phyloP scores from a whole-genome alignment of 2,888 invertebrate species.

The Nymphalis c-album region DNA sequence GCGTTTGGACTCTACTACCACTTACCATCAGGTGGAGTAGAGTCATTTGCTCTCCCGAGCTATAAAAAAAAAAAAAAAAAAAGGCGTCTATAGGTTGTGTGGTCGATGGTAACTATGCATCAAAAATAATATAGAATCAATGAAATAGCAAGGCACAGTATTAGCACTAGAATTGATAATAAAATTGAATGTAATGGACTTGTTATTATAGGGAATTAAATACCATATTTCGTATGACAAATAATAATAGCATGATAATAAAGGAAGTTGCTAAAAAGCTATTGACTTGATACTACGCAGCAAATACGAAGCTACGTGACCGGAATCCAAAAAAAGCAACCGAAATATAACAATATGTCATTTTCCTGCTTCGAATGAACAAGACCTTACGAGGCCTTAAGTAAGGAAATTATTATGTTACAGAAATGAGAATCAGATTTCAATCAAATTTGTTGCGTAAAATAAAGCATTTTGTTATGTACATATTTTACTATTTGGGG shows the following conservation, averaged over 20 bases:
- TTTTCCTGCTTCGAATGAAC: slow-evolving; percentile 31
- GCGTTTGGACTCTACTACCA: too few relatives aligned
- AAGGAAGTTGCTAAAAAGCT: slow-evolving; percentile 57
- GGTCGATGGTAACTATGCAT: too few relatives aligned
- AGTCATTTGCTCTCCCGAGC: too few relatives aligned
- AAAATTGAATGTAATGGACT: too few relatives aligned
- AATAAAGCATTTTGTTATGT: not conserved
- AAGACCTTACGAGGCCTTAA: not conserved
- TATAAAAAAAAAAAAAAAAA: too few relatives aligned
- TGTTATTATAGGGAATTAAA: too few relatives aligned
- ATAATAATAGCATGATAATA: slow-evolving; percentile 37
- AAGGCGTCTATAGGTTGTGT: too few relatives aligned
- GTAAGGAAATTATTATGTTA: slow-evolving; percentile 5
- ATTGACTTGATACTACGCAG: slow-evolving; percentile 44
- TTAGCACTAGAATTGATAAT: too few relatives aligned
- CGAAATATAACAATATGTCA: slow-evolving; percentile 46
- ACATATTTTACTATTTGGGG: not conserved
- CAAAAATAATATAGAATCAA: too few relatives aligned
- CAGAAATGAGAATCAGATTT: not conserved
- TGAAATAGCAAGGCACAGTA: too few relatives aligned
- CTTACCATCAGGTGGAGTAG: too few relatives aligned
- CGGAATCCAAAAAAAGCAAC: slow-evolving; percentile 53
- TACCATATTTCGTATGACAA: slow-evolving; percentile 2
- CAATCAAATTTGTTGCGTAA: not conserved
- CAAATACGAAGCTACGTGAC: slow-evolving; percentile 58